These are phyloP conservation scores for Albula glossodonta DNA, from an alignment of 2,113 vertebrate species.

Conservation along the genomic window DNA sequence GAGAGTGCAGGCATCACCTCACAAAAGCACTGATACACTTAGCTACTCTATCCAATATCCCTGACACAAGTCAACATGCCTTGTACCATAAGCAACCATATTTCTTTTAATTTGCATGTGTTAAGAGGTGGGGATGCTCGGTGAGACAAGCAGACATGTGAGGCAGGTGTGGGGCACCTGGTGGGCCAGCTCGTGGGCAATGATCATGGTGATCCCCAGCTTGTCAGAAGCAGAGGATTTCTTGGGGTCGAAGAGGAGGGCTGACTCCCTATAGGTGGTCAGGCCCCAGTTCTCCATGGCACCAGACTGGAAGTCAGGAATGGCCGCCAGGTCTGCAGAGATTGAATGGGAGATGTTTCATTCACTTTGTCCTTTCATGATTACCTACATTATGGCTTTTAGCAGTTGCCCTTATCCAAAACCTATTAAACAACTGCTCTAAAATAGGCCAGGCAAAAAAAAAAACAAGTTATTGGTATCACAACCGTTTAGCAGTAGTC, in stretches of 20 bases:
- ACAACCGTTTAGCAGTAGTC: too few relatives aligned
- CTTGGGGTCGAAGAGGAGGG: constrained; percentile 65
- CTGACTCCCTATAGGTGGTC: constrained; percentile 72
- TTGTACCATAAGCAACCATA: too few relatives aligned
- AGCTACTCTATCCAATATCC: too few relatives aligned
- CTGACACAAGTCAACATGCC: too few relatives aligned
- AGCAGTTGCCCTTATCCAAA: too few relatives aligned
- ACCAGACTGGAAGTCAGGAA: constrained; percentile 77
- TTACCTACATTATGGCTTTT: neutral
- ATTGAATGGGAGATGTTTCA: neutral
- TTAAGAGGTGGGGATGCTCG: too few relatives aligned
- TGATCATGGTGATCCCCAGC: constrained; percentile 67
- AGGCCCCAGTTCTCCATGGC: constrained; percentile 84
- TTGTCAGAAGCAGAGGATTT: constrained; percentile 70
- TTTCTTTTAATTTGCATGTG: too few relatives aligned
- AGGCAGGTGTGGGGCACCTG: constrained; percentile 59
- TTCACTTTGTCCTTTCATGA: neutral
- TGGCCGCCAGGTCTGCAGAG: constrained; percentile 72
- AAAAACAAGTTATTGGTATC: too few relatives aligned
- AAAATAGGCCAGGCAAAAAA: too few relatives aligned
- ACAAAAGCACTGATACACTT: too few relatives aligned
- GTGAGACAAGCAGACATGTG: neutral
- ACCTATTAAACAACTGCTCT: too few relatives aligned
- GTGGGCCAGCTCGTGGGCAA: constrained; percentile 77
- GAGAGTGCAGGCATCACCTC: too few relatives aligned